A percentile compares a stretch with the other conserved stretches of the same genome.
Conservation (phyloP, 2,888 invertebrate species). For the Epirrhoe tristata region DNA sequence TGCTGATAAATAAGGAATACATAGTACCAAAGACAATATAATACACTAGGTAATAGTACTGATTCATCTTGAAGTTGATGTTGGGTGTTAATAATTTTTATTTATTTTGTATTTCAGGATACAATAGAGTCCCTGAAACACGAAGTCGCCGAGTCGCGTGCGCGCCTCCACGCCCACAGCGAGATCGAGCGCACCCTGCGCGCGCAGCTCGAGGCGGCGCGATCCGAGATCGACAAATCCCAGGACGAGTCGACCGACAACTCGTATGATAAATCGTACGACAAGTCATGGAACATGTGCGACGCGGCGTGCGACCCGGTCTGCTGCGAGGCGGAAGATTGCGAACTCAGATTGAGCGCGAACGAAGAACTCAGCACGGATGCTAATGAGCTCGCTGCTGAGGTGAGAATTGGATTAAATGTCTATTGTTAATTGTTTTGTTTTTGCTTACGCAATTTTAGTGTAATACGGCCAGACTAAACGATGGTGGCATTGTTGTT, state of each 20-base stretch:
- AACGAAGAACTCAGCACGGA: constrained; percentile 79
- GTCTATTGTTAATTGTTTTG: constrained; percentile 28
- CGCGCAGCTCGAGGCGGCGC: constrained; percentile 78
- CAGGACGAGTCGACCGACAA: constrained; percentile 43
- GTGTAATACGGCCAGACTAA: constrained; percentile 1
- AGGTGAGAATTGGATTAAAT: constrained; percentile 59
- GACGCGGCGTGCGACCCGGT: constrained; percentile 81
- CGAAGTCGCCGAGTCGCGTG: constrained; percentile 78
- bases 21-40: too few relatives aligned
- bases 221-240: constrained; percentile 60
- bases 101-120: constrained; percentile 60
- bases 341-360: constrained; percentile 63
- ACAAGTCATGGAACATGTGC: constrained; percentile 64
- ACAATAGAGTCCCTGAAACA: constrained; percentile 79
- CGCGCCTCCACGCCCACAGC: constrained; percentile 76
- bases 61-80: too few relatives aligned
- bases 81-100: too few relatives aligned
- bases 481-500: background rate
- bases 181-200: constrained; percentile 79
- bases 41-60: too few relatives aligned
- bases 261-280: constrained; percentile 50
- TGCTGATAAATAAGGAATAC: too few relatives aligned
- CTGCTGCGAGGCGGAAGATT: constrained; percentile 72
- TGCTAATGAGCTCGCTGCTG: constrained; percentile 78
- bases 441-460: constrained; percentile 16